Conservation (phyloP, 2,797 vertebrate genomes). For the Crenichthys baileyi region DNA sequence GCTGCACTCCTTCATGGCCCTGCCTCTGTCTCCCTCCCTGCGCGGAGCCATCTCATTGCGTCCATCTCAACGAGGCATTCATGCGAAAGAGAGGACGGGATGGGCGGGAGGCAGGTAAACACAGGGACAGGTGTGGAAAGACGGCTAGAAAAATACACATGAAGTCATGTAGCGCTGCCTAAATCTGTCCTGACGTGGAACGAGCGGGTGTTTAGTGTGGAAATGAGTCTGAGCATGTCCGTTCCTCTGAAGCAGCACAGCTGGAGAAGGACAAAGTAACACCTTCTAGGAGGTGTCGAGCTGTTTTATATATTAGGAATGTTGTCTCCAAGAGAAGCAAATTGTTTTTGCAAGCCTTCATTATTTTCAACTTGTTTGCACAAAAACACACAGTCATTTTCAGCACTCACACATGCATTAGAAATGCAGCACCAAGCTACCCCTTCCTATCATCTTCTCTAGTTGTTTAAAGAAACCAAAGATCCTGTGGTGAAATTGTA, state of each 20-base stretch:
- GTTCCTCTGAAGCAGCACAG: constrained; percentile 49
- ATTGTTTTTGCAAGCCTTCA: constrained; percentile 11
- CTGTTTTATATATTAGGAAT: constrained; percentile 38
- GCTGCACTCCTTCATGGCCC: constrained; percentile 57
- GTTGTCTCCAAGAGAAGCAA: constrained; percentile 32
- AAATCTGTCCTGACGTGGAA: constrained; percentile 66
- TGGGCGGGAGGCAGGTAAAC: constrained; percentile 58
- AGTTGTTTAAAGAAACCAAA: not conserved
- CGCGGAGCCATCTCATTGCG: constrained; percentile 77
- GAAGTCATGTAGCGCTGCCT: constrained; percentile 35
- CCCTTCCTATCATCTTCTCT: not conserved
- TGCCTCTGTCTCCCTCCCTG: constrained; percentile 63
- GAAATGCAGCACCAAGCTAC: not conserved
- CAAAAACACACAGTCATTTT: not conserved
- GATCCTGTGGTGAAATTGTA: not conserved
- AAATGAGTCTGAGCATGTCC: constrained; percentile 53
- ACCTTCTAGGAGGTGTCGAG: constrained; percentile 13
- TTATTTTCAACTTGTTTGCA: not conserved
- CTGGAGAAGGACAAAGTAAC: constrained; percentile 58
- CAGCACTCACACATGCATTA: not conserved
- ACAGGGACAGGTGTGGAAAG: constrained; percentile 69
- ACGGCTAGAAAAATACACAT: constrained; percentile 58
- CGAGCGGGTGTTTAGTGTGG: constrained; percentile 59
- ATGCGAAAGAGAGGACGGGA: constrained; percentile 47
- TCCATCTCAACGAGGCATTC: constrained; percentile 70